Evolutionary conservation across 2,797 vertebrate genomes (phyloP).

Genomic region (Erethizon dorsatum): DNA sequence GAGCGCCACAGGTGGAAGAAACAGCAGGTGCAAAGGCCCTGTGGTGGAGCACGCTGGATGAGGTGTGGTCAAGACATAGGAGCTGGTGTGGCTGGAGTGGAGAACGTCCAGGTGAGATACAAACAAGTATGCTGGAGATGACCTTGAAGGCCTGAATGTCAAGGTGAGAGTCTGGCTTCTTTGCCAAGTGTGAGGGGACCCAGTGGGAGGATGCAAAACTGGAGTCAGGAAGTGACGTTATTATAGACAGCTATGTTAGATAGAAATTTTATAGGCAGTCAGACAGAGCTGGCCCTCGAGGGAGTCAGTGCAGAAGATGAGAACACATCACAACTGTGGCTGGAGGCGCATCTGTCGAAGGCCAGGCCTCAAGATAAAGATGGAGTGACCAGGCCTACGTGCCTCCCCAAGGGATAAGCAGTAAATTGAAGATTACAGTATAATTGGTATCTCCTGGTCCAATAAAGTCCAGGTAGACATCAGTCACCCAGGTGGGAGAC

Average conservation of each 20-base stretch:
- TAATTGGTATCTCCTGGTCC: neutral
- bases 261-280: neutral
- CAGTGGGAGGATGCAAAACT: neutral
- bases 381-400: neutral
- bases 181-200: fast-evolving
- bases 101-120: fast-evolving
- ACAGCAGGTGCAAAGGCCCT: neutral
- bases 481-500: neutral
- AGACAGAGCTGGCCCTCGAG: neutral
- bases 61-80: neutral
- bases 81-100: neutral
- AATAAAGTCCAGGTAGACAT: neutral
- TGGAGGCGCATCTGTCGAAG: neutral
- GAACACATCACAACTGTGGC: neutral
- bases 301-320: neutral
- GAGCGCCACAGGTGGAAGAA: neutral
- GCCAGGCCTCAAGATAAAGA: neutral
- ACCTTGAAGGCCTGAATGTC: neutral
- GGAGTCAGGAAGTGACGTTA: neutral
- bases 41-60: neutral
- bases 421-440: neutral
- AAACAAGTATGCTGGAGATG: neutral
- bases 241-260: neutral
- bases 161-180: neutral
- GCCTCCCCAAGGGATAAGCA: neutral